Conservation (phyloP, 2,797 vertebrate species). For the Rhabdomys pumilio region DNA sequence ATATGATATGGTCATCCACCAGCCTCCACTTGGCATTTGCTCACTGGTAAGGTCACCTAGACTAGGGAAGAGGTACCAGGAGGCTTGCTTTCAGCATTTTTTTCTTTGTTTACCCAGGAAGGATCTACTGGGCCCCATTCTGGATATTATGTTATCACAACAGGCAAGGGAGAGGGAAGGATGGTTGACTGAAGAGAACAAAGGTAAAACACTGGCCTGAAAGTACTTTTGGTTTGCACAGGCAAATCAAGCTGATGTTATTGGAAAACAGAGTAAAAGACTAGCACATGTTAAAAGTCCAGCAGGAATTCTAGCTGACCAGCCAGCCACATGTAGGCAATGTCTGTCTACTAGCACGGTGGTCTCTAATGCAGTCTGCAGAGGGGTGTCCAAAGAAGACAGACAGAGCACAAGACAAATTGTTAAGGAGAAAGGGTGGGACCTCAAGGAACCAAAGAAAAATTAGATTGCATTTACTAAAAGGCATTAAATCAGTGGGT, state of each 20-base stretch:
- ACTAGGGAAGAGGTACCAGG: not conserved
- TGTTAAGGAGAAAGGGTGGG: no score
- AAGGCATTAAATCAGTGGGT: not conserved
- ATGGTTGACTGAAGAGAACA: not conserved
- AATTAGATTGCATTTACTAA: not conserved
- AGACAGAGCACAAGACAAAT: not conserved
- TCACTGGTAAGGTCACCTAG: not conserved
- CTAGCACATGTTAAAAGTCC: not conserved
- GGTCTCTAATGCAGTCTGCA: not conserved
- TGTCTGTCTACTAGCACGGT: accelerated
- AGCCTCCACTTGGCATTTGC: not conserved
- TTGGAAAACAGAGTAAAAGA: not conserved
- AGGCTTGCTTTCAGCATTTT: not conserved
- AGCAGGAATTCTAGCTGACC: accelerated
- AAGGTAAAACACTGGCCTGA: not conserved
- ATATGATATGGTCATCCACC: not conserved
- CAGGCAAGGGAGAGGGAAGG: not conserved
- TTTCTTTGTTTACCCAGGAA: not conserved
- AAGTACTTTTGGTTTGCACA: accelerated
- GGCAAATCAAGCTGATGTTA: not conserved
- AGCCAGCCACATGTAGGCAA: not conserved
- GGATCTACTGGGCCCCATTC: not conserved
- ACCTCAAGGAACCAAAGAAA: not conserved
- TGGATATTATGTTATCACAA: no score
- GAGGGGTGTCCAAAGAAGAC: not conserved